Evolutionary conservation across 1,140 invertebrate species (phyloP).

Genomic region (Drosophila subobscura): DNA sequence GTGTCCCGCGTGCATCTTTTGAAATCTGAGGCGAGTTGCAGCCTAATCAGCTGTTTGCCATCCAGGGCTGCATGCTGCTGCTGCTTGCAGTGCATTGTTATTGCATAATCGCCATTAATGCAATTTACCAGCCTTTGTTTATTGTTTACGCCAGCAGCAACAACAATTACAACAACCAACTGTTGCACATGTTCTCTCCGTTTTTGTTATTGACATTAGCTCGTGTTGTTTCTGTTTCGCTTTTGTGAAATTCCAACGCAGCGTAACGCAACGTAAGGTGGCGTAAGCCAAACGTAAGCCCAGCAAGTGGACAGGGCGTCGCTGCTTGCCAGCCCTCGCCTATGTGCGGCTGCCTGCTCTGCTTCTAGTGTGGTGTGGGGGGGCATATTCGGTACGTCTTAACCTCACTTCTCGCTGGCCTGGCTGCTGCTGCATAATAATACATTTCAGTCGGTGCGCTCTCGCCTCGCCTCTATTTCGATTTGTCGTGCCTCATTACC

Average conservation of each 20-base stretch:
- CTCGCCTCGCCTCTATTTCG: conserved; percentile 34
- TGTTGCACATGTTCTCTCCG: conserved; percentile 3
- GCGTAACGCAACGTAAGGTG: conserved; percentile 15
- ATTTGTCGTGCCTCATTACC: conserved; percentile 44
- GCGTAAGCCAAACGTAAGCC: conserved; percentile 17
- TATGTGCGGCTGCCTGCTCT: conserved; percentile 27
- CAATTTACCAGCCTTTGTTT: neutral
- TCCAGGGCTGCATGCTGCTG: conserved; percentile 34
- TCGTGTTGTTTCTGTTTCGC: too few relatives aligned
- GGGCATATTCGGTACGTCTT: conserved; percentile 15
- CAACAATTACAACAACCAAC: neutral
- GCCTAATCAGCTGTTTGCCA: conserved; percentile 47
- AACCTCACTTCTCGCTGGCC: conserved; percentile 46
- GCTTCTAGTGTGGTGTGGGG: conserved; percentile 13
- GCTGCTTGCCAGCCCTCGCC: too few relatives aligned
- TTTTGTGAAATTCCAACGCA: too few relatives aligned
- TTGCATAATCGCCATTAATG: conserved; percentile 32
- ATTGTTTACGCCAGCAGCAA: conserved; percentile 2
- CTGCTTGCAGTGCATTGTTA: conserved; percentile 15
- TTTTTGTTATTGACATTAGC: neutral
- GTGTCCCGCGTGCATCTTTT: conserved; percentile 41
- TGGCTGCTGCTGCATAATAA: conserved; percentile 55
- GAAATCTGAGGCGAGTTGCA: conserved; percentile 47
- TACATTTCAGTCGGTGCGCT: conserved; percentile 28
- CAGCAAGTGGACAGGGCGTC: conserved; percentile 29